A percentile compares a stretch with the other conserved stretches of the same genome.
Conservation (phyloP, 2,797 vertebrate species). For the Monodelphis domestica region DNA sequence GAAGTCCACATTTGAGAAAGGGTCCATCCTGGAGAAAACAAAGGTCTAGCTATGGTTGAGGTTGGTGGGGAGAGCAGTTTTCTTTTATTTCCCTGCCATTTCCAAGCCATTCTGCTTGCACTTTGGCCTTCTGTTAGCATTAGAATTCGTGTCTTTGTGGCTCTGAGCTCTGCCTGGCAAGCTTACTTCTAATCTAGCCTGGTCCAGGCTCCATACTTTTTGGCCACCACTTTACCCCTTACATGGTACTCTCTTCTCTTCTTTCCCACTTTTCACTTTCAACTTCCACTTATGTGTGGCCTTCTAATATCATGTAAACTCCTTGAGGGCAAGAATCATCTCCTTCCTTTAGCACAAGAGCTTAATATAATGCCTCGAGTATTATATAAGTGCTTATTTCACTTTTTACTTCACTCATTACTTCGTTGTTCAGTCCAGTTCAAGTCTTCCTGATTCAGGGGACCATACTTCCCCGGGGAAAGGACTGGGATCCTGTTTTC, state of each 20-base stretch:
- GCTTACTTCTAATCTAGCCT: not conserved
- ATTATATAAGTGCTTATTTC: not conserved
- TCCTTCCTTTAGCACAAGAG: not conserved
- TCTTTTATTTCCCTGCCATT: not conserved
- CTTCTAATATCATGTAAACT: not conserved
- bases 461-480: too few species aligned
- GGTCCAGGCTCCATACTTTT: not conserved
- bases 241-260: not conserved
- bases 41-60: not conserved
- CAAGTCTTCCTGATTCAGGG: not conserved
- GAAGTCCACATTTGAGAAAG: too few species aligned
- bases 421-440: not conserved
- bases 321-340: not conserved
- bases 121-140: not conserved
- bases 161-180: not conserved
- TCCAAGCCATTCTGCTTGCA: not conserved
- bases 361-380: not conserved
- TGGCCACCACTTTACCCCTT: not conserved
- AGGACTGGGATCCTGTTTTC: not conserved
- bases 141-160: not conserved
- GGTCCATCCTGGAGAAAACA: not conserved
- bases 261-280: not conserved
- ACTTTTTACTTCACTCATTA: not conserved
- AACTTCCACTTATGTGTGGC: not conserved
- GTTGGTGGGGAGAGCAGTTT: not conserved